Percentiles rank a stretch among this genome's conserved stretches.
These are phyloP conservation scores for Alectoris magna DNA, from an alignment of 2,797 vertebrate species.

Conservation along the genomic window DNA sequence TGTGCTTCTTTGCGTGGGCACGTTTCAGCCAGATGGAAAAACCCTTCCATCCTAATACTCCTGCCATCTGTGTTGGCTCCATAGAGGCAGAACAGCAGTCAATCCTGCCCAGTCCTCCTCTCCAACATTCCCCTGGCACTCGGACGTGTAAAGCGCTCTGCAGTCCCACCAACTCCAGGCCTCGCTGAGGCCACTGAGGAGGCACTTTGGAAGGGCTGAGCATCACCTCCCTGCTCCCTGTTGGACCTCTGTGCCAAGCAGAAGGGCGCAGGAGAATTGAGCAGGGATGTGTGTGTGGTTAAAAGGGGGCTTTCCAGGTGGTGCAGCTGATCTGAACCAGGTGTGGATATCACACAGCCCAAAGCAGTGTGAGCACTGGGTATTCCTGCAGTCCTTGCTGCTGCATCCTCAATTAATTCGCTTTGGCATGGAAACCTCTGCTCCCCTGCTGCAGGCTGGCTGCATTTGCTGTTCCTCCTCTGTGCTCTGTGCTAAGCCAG, in stretches of 20 bases:
- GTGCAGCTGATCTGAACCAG: not conserved
- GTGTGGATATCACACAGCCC: not conserved
- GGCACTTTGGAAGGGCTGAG: not conserved
- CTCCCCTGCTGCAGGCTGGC: not conserved
- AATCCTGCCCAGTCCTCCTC: not conserved
- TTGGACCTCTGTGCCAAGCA: not conserved
- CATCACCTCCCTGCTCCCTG: not conserved
- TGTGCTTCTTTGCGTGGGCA: not conserved
- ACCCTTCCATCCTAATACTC: not conserved
- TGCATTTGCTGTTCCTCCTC: not conserved
- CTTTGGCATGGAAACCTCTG: not conserved
- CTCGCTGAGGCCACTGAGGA: not conserved
- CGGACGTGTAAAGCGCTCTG: fast-evolving
- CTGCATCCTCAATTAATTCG: not conserved
- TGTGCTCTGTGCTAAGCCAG: not conserved
- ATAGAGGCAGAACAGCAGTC: not conserved
- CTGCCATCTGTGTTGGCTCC: conserved; percentile 9
- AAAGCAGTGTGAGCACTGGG: not conserved
- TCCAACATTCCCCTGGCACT: not conserved
- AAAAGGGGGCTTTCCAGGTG: not conserved
- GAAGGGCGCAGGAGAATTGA: not conserved
- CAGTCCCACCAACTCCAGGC: not conserved
- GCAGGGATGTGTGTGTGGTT: not conserved
- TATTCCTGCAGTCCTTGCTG: not conserved
- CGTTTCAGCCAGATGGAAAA: conserved; percentile 33